Base-by-base conservation (phyloP, 2,797 vertebrate genomes). In the Pseudochaenichthys georgianus region DNA sequence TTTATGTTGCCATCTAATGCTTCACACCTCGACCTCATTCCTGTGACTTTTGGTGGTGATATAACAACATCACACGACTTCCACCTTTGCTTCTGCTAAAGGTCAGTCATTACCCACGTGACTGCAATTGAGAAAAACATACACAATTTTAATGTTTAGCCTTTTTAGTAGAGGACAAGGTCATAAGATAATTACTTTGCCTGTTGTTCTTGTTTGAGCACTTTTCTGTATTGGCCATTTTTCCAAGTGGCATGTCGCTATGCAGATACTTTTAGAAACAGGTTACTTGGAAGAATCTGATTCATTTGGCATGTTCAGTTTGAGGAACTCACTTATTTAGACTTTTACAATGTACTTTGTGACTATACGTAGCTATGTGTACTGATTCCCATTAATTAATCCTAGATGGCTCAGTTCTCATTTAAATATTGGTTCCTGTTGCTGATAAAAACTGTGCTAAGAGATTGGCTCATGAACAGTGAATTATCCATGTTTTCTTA, bases 261-360 rank as follows among this genome's bases (percentile, higher is more conserved):
- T 38, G 34, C 34, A 38, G 34, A 38, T 9, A 38, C 2, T 38
- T 38, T 38, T 38, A 9, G 54, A 59, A 9, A 57, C 19, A 61
- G 11, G 46, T 42, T 38, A 41, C 13, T 42, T 9, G 53, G 21
- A 13, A 47, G 19, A 12, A 23, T 17, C 5, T 13, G 42, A n/a
- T 48, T 57, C 23, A 53, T n/a, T 51, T 28, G 28, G 54, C 17
- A 46, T 62, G 41, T 38, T 63, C 23, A n/a, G 68, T 46, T 45
- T n/a, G 17, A 31, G 43, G 11, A 55, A 28, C 6, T 50, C 9
- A 42, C 21, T 43, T 11, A 34, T 61, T 23, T 50, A 9, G 54
- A 50, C 13, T 53, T 46, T 52, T 5, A 9, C 5, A 60, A 52
- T 65, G 23, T 43, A 13, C 50, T 38, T 38, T 38, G 34, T 38